Evolutionary conservation across 1,140 invertebrate species (phyloP), one percentile per base, ranked within the genome.

Genomic region (Venustaconcha ellipsiformis): DNA sequence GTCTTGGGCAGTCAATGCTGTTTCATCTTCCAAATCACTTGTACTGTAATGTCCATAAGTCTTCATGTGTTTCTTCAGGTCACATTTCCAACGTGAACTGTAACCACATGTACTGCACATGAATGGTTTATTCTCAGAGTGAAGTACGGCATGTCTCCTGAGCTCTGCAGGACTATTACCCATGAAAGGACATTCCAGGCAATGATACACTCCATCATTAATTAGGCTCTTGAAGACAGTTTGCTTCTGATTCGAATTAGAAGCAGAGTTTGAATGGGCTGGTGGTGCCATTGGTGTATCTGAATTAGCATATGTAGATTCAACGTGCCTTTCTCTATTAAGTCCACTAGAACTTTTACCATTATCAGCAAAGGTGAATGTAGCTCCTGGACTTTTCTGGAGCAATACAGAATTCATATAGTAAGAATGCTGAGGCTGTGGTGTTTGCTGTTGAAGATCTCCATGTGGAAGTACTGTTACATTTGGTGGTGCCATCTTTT

Each of bases 111-210:
- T 81, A 30, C 80, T 74, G 74, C 89, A 90, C 26, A 74, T 85
- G 72, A 87, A 90, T 48, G 89, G 89, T 72, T 89, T 89, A 67
- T 87, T 84, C 71, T 89, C 88, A 2, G 86, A 88, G 72, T 90
- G 89, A 14, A 90, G 80, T 23, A 85, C 82, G 15, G 81, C 78
- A 68, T 90, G 89, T 30, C 88, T 80, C 67, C 84, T 84, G 14
- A 89, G 82, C 72, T 90, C 89, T 3, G 88, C 86, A 30, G 85
- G 84, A 75, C 86, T 89, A 68, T 83, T 80, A 17, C 84, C 88
- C 30, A 87, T 78, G 76, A 89, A 89, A 56, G 85, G 86, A 82
- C 89, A 90, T 57, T 89, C 84, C 13, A 85, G 80, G 76, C 89
- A 90, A 68, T 84, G 82, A 79, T 88, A 81, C 14, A 84, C 78